A percentile compares a stretch with the other conserved stretches of the same genome.
phyloP scores from a whole-genome alignment of 2,888 invertebrate genomes.

The Nomada fucata region DNA sequence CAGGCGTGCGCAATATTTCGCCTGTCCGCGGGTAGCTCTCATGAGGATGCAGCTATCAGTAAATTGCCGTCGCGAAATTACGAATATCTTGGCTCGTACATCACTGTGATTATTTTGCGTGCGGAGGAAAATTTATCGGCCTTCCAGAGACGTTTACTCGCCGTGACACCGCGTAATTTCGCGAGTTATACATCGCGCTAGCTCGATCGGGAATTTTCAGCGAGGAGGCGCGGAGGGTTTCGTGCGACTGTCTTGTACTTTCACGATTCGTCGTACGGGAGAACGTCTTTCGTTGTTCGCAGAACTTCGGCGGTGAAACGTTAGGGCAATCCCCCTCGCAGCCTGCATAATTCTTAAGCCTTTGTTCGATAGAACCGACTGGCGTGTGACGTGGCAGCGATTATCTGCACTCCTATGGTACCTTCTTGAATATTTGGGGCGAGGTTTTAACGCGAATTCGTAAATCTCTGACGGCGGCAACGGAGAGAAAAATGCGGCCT shows the following conservation, averaged over 20 bases:
- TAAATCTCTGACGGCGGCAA: conserved; percentile 60
- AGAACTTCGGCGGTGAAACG: background rate
- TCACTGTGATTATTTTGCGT: conserved; percentile 54
- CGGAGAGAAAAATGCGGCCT: conserved; percentile 64
- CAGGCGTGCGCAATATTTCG: conserved; percentile 63
- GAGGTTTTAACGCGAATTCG: conserved; percentile 62
- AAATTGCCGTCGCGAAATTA: conserved; percentile 69
- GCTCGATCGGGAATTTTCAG: conserved; percentile 29
- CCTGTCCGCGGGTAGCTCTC: conserved; percentile 60
- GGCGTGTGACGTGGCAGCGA: conserved; percentile 47
- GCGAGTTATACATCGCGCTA: conserved; percentile 3
- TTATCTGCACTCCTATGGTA: conserved; percentile 33
- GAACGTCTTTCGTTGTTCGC: background rate
- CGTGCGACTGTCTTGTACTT: background rate
- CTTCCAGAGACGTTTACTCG: background rate
- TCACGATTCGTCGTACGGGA: background rate
- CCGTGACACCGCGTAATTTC: conserved; percentile 27
- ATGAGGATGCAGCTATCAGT: conserved; percentile 54
- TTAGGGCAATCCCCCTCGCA: conserved; percentile 35
- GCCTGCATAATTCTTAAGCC: conserved; percentile 46
- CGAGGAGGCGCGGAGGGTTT: background rate
- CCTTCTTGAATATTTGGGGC: background rate
- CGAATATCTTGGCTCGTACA: conserved; percentile 58
- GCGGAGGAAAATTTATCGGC: conserved; percentile 59
- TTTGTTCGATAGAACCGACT: conserved; percentile 39